Conservation (phyloP, 2,113 vertebrate genomes). For the Tragelaphus imberbis region DNA sequence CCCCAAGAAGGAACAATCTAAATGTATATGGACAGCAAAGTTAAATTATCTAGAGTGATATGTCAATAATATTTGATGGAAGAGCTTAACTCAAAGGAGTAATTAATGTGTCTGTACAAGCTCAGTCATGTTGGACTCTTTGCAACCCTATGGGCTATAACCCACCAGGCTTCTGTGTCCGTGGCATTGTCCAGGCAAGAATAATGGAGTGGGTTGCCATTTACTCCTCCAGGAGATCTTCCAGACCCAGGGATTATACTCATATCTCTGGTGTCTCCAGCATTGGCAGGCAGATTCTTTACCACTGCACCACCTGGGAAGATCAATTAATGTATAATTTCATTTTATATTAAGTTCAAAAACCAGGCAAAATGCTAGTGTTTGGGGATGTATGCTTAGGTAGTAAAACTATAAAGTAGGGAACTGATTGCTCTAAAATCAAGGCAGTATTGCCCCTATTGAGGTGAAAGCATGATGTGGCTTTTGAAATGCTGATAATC, state of each 20-base stretch:
- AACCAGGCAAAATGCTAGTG: background rate
- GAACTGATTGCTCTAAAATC: background rate
- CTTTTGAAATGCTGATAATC: background rate
- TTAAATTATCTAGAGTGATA: background rate
- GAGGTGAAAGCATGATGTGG: background rate
- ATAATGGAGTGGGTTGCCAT: background rate
- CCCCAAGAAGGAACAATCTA: background rate
- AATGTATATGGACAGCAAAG: background rate
- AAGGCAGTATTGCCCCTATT: background rate
- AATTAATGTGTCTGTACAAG: background rate
- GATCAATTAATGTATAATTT: background rate
- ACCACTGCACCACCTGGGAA: background rate
- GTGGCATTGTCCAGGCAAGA: background rate
- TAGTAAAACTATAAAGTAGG: background rate
- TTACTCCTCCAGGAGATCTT: background rate
- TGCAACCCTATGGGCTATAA: background rate
- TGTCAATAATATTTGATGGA: background rate
- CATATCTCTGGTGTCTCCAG: background rate
- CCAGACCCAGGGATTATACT: background rate
- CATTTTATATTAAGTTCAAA: background rate
- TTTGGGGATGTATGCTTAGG: background rate
- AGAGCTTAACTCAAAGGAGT: background rate
- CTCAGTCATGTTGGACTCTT: background rate
- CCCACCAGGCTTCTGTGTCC: background rate
- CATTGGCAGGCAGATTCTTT: background rate